Evolutionary conservation across 2,797 vertebrate genomes (phyloP).

Genomic region (Mallotus villosus): DNA sequence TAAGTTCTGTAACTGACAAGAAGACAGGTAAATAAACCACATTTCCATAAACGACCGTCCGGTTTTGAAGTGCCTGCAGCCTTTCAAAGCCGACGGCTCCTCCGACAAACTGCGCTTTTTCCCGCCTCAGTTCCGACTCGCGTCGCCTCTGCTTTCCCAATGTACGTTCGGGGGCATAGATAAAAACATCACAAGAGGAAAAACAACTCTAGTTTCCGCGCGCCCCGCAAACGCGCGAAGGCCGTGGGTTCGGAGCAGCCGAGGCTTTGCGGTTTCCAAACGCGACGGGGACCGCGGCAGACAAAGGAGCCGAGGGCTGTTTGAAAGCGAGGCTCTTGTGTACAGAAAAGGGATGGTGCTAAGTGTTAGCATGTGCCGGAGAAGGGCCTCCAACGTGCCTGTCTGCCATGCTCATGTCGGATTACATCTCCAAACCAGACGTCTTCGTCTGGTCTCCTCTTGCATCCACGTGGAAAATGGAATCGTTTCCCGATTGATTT

Average conservation of each 20-base stretch:
- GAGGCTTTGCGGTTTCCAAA: slow-evolving; percentile 4
- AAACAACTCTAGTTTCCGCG: neutral
- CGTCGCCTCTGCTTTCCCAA: neutral
- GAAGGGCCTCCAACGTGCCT: slow-evolving; percentile 17
- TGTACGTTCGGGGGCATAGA: neutral
- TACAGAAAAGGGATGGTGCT: slow-evolving; percentile 14
- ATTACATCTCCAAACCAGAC: slow-evolving; percentile 35
- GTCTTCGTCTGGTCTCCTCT: slow-evolving; percentile 16
- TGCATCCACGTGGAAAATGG: slow-evolving; percentile 1
- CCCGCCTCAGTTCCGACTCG: neutral
- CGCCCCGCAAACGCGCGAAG: neutral
- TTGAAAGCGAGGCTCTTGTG: slow-evolving; percentile 16
- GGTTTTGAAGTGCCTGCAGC: neutral
- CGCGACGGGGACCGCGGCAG: neutral
- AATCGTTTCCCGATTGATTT: slow-evolving; percentile 8
- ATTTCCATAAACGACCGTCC: neutral
- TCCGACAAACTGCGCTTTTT: neutral
- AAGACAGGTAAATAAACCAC: neutral
- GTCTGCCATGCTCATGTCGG: slow-evolving; percentile 18
- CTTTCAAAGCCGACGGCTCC: neutral
- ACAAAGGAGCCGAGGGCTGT: slow-evolving; percentile 10
- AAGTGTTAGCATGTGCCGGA: slow-evolving; percentile 41
- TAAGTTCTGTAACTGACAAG: slow-evolving; percentile 89
- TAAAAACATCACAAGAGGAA: slow-evolving; percentile 15
- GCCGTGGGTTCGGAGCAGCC: neutral